Conservation (phyloP, 92 coral and sea anemone genomes). For the Pocillopora grandis region DNA sequence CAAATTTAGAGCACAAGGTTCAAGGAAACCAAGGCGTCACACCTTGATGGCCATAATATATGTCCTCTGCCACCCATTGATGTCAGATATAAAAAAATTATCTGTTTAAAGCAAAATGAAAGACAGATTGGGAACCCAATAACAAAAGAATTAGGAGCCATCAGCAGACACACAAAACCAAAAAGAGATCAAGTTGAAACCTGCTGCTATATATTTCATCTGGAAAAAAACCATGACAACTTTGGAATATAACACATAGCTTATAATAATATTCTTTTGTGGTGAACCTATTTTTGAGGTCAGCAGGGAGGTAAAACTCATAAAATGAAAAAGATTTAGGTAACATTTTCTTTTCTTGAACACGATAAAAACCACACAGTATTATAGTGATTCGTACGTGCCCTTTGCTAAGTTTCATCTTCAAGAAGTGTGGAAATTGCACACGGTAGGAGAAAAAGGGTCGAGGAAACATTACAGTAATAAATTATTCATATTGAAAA, state of each 20-base stretch:
- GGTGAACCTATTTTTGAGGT: not conserved
- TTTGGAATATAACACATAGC: not conserved
- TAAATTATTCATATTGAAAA: conserved; percentile 44
- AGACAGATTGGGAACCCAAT: conserved; percentile 10
- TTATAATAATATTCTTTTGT: conserved; percentile 2
- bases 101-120: conserved; percentile 1
- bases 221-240: not conserved
- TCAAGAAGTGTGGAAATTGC: not conserved
- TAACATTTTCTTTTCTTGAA: not conserved
- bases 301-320: conserved; percentile 11
- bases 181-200: not conserved
- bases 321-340: conserved; percentile 12
- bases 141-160: not conserved
- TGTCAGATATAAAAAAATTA: not conserved
- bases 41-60: not conserved
- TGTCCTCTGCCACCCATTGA: not conserved
- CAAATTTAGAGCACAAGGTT: not conserved
- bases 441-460: not conserved
- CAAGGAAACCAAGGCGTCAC: conserved; percentile 1
- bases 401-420: not conserved
- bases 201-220: not conserved
- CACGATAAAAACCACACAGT: not conserved
- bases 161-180: not conserved
- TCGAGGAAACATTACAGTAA: not conserved
- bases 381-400: not conserved